A percentile compares a stretch with the other conserved stretches of the same genome.
These are phyloP conservation scores for Gryllus bimaculatus DNA, from an alignment of 1,140 invertebrate genomes.

Conservation along the genomic window DNA sequence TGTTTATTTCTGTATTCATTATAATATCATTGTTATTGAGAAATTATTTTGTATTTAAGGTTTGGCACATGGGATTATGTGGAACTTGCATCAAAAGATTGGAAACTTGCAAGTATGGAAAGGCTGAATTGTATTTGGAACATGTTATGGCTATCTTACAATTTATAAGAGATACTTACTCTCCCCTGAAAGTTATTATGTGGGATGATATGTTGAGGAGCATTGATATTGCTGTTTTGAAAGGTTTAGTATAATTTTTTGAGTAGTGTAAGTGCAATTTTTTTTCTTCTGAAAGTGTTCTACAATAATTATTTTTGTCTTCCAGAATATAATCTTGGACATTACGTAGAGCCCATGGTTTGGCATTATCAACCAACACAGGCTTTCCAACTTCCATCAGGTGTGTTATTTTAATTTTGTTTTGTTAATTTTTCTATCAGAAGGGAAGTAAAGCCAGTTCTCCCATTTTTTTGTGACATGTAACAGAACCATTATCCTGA, in stretches of 20 bases:
- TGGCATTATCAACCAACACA: constrained; percentile 55
- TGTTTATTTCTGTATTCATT: too few species aligned
- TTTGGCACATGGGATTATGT: constrained; percentile 76
- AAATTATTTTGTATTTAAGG: constrained; percentile 22
- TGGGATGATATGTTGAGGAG: constrained; percentile 93
- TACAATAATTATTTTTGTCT: constrained; percentile 25
- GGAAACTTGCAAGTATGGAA: constrained; percentile 40
- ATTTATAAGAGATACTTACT: constrained; percentile 51
- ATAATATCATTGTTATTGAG: not conserved
- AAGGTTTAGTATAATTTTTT: constrained; percentile 31
- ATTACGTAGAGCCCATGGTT: constrained; percentile 76
- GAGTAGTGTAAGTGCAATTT: constrained; percentile 12
- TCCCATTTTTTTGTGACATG: too few species aligned
- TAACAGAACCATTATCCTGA: too few species aligned
- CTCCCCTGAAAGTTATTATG: constrained; percentile 63
- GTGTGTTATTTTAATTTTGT: constrained; percentile 27
- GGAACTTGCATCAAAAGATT: constrained; percentile 51
- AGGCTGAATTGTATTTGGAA: constrained; percentile 52
- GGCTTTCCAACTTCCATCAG: constrained; percentile 36
- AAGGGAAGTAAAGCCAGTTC: too few species aligned
- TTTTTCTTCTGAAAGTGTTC: not conserved
- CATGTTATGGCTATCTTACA: constrained; percentile 55
- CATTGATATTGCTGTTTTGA: constrained; percentile 53
- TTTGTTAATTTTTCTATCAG: too few species aligned
- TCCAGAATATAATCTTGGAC: constrained; percentile 54